Evolutionary conservation across 2,888 invertebrate species (phyloP).

Genomic region (Amphimallon solstitiale): DNA sequence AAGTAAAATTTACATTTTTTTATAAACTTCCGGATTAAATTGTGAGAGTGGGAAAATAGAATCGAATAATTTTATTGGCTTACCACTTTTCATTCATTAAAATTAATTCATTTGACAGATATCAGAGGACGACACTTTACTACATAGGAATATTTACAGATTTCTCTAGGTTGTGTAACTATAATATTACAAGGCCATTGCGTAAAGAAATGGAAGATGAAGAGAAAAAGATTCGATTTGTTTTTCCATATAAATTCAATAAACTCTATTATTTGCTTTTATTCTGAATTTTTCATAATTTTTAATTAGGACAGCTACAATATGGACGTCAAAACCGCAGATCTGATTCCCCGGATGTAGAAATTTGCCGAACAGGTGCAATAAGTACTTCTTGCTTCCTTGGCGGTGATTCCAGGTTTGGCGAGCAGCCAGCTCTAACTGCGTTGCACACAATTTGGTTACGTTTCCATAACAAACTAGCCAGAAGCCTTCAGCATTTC

Average conservation of each 20-base stretch:
- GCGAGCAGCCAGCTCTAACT: slow-evolving; percentile 83
- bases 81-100: too few relatives aligned
- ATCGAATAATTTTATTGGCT: too few relatives aligned
- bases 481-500: slow-evolving; percentile 74
- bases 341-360: slow-evolving; percentile 69
- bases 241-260: background rate
- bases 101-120: too few relatives aligned
- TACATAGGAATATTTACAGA: too few relatives aligned
- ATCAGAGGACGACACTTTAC: too few relatives aligned
- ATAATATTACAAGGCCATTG: too few relatives aligned
- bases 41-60: too few relatives aligned
- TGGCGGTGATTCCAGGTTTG: slow-evolving; percentile 81
- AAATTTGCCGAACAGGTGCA: slow-evolving; percentile 77
- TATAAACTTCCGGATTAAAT: too few relatives aligned
- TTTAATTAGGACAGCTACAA: slow-evolving; percentile 53
- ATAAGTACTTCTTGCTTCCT: slow-evolving; percentile 80
- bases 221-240: too few relatives aligned
- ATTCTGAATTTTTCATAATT: background rate
- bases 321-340: slow-evolving; percentile 67
- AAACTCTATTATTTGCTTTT: background rate
- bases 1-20: too few relatives aligned
- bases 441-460: slow-evolving; percentile 81
- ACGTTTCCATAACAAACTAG: slow-evolving; percentile 79
- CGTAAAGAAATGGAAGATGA: too few relatives aligned
- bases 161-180: too few relatives aligned